These are phyloP conservation scores for Microctonus hyperodae DNA, from an alignment of 2,888 invertebrate species.

Conservation along the genomic window DNA sequence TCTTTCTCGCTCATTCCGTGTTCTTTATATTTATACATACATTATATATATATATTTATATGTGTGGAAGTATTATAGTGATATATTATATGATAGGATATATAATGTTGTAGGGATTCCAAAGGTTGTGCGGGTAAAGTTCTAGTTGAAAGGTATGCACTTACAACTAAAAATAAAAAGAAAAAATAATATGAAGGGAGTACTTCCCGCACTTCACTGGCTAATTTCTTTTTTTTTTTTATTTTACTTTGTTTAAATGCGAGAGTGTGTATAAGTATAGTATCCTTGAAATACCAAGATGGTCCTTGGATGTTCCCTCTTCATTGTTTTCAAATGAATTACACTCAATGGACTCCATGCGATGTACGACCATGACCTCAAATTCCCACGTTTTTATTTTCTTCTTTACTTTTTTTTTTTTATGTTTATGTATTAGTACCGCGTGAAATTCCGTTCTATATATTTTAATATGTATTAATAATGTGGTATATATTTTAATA, in stretches of 20 bases:
- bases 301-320: slow-evolving; percentile 7
- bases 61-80: neutral
- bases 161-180: neutral
- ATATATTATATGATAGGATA: slow-evolving; percentile 1
- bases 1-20: neutral
- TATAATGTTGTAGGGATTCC: neutral
- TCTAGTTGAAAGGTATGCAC: neutral
- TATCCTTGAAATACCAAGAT: slow-evolving; percentile 30
- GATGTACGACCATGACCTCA: slow-evolving; percentile 41
- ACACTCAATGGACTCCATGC: slow-evolving; percentile 30
- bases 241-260: neutral
- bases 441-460: no score
- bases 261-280: neutral
- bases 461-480: no score
- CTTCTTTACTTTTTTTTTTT: no score
- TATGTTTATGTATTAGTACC: no score
- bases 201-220: neutral
- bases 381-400: slow-evolving; percentile 43
- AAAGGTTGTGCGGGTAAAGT: neutral
- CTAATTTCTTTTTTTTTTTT: neutral
- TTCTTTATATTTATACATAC: neutral
- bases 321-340: slow-evolving; percentile 29
- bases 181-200: neutral
- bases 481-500: no score
- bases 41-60: neutral